A percentile compares a stretch with the other conserved stretches of the same genome.
These are phyloP conservation scores for Albula glossodonta DNA, from an alignment of 2,113 vertebrate species.

Conservation along the genomic window DNA sequence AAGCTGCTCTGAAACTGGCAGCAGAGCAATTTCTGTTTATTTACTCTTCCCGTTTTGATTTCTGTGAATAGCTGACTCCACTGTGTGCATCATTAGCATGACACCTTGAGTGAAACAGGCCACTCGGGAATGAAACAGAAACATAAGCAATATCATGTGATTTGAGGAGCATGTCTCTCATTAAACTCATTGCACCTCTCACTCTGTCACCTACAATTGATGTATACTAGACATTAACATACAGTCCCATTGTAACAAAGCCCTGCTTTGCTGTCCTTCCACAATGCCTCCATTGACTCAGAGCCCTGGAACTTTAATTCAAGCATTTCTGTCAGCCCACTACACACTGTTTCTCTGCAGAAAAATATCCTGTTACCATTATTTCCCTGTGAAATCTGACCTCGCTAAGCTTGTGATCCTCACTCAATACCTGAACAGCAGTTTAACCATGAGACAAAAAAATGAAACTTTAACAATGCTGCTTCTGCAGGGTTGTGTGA, in stretches of 20 bases:
- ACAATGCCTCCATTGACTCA: neutral
- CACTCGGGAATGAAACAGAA: neutral
- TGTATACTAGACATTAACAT: neutral
- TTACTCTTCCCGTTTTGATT: neutral
- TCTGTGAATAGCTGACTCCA: neutral
- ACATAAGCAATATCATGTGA: neutral
- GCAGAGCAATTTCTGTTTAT: neutral
- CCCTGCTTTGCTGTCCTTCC: neutral
- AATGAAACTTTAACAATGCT: neutral
- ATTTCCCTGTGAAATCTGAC: neutral
- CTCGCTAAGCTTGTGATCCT: neutral
- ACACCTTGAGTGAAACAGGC: neutral
- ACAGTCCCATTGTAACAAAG: neutral
- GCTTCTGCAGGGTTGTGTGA: neutral
- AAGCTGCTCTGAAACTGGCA: neutral
- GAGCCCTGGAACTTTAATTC: neutral
- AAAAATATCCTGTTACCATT: neutral
- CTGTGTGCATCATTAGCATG: too few relatives aligned
- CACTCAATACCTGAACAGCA: neutral
- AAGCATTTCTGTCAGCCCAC: neutral
- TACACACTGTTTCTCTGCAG: neutral
- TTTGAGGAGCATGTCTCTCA: neutral
- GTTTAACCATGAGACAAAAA: neutral
- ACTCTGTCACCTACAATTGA: neutral
- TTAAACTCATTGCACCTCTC: neutral